phyloP scores from a whole-genome alignment of 2,113 vertebrate species.

The Pomatorhinus ruficollis region DNA sequence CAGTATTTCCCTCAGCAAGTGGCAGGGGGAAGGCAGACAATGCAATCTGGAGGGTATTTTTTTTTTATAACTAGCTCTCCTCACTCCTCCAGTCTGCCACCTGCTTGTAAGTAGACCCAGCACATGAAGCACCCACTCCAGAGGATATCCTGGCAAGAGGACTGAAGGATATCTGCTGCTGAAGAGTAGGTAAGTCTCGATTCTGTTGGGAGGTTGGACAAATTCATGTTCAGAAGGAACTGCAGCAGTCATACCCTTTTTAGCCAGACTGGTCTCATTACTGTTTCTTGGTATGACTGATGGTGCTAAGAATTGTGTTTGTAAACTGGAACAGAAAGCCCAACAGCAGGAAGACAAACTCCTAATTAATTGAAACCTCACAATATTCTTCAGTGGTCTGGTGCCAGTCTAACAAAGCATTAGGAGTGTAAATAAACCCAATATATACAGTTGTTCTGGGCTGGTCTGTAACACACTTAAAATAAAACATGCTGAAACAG shows the following conservation, averaged over 20 bases:
- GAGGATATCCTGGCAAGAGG: constrained; percentile 23
- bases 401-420: constrained; percentile 34
- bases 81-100: constrained; percentile 68
- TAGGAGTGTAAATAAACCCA: background rate
- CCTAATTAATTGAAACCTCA: constrained; percentile 47
- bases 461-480: constrained; percentile 24
- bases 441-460: constrained; percentile 34
- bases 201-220: background rate
- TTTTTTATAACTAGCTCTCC: constrained; percentile 48
- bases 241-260: background rate
- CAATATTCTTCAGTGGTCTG: constrained; percentile 9
- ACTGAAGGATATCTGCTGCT: constrained; percentile 7
- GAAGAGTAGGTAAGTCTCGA: background rate
- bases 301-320: constrained; percentile 27
- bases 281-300: constrained; percentile 29
- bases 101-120: constrained; percentile 53
- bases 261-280: background rate
- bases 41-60: constrained; percentile 61
- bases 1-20: constrained; percentile 42
- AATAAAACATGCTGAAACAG: constrained; percentile 41
- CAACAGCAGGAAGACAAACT: constrained; percentile 49
- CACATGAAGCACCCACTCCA: constrained; percentile 24
- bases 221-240: background rate
- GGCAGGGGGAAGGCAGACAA: constrained; percentile 46
- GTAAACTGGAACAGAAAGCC: constrained; percentile 26